Percentiles rank a stretch among this genome's conserved stretches.
phyloP scores from a whole-genome alignment of 2,888 invertebrate species.

The Drosophila setosimentum region DNA sequence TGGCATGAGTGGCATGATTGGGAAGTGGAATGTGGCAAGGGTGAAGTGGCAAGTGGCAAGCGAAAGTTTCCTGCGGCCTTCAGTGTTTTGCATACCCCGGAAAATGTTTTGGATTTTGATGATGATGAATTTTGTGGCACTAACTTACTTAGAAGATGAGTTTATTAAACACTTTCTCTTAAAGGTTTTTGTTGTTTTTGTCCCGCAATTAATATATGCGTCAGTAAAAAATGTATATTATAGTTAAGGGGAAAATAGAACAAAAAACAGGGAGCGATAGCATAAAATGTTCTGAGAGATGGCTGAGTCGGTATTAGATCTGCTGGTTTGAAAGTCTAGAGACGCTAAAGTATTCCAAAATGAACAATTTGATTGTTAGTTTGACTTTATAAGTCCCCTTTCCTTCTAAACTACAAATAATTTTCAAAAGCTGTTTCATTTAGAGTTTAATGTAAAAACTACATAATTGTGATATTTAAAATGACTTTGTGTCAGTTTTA shows the following conservation, averaged over 20 bases:
- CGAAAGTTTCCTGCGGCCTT: constrained; percentile 18
- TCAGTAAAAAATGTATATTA: neutral
- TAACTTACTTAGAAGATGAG: constrained; percentile 18
- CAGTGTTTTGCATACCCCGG: constrained; percentile 24
- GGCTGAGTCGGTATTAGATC: neutral
- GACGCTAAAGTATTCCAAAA: neutral
- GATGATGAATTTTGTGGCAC: constrained; percentile 49
- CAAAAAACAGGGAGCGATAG: too few species aligned
- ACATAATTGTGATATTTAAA: neutral
- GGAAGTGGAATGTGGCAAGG: constrained; percentile 27
- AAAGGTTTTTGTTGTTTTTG: neutral
- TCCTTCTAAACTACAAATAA: neutral
- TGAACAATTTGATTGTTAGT: neutral
- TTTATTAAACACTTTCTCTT: constrained; percentile 34
- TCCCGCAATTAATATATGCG: neutral
- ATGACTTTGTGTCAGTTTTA: neutral
- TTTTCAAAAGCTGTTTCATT: neutral
- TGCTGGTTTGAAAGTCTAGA: neutral
- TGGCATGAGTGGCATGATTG: constrained; percentile 45
- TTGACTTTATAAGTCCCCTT: neutral
- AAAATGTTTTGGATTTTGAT: constrained; percentile 47
- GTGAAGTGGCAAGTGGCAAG: constrained; percentile 26
- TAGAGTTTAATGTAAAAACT: too few species aligned
- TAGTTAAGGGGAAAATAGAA: neutral
- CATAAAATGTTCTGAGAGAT: too few species aligned